Percentiles rank a stretch among this genome's conserved stretches.
These are phyloP conservation scores for Melieria omissa DNA, from an alignment of 2,888 invertebrate genomes.

Conservation along the genomic window DNA sequence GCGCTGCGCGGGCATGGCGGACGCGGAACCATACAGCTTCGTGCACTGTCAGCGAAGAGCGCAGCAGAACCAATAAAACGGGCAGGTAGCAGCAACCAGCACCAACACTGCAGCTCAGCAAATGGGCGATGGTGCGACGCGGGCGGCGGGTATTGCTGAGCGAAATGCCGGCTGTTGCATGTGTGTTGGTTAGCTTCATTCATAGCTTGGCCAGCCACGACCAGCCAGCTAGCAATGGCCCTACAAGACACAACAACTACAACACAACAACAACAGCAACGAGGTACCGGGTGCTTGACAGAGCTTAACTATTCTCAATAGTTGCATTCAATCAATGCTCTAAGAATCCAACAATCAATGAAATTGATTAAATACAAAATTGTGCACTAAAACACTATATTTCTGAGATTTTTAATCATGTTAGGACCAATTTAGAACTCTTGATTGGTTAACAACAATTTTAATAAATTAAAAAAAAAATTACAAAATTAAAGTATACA, in stretches of 20 bases:
- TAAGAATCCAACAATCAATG: too few species aligned
- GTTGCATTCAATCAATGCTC: too few species aligned
- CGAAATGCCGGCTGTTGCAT: slow-evolving; percentile 28
- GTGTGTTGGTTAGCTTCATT: slow-evolving; percentile 54
- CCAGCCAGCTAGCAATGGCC: not conserved
- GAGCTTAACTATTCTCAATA: not conserved
- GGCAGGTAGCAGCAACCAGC: not conserved
- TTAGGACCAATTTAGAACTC: too few species aligned
- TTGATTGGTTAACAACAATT: too few species aligned
- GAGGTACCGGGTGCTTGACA: not conserved
- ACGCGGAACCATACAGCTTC: too few species aligned
- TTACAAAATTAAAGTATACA: too few species aligned
- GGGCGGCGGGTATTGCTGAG: not conserved
- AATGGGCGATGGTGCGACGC: not conserved
- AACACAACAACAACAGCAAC: slow-evolving; percentile 23
- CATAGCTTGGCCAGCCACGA: slow-evolving; percentile 22
- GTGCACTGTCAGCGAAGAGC: too few species aligned
- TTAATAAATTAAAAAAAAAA: too few species aligned
- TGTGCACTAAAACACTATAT: too few species aligned
- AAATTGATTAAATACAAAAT: too few species aligned
- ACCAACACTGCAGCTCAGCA: not conserved
- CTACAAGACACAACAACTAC: not conserved
- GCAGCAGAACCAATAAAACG: slow-evolving; percentile 3
- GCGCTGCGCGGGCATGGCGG: too few species aligned
- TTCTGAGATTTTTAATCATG: too few species aligned